Conservation (phyloP, 2,113 vertebrate species). For the Azemiops feae region DNA sequence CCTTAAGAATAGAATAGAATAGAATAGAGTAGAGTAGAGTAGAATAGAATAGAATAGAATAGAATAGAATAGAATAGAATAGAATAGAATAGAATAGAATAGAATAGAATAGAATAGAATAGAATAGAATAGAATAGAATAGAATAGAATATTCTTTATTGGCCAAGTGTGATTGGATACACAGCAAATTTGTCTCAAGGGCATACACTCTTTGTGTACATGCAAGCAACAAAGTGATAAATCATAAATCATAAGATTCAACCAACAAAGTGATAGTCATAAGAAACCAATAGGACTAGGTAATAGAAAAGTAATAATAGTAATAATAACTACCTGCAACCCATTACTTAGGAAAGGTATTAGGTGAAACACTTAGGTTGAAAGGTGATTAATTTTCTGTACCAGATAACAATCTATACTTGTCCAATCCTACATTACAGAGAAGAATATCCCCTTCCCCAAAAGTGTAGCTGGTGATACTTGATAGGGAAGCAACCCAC, state of each 20-base stretch:
- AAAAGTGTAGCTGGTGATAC: neutral
- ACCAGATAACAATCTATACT: neutral
- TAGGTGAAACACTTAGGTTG: neutral
- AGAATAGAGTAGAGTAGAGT: no score
- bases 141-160: no score
- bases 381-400: neutral
- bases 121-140: no score
- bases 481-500: neutral
- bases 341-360: neutral
- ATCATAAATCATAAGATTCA: neutral
- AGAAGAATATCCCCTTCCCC: neutral
- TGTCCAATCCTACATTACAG: neutral
- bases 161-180: neutral
- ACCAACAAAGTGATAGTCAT: neutral
- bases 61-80: no score
- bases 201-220: neutral
- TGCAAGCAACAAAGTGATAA: neutral
- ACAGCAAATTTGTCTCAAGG: neutral
- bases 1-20: neutral
- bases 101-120: no score
- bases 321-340: neutral
- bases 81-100: no score
- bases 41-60: no score
- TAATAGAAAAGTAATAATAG: neutral
- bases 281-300: neutral